Base-by-base conservation (phyloP, 2,797 vertebrate species). In the Melanotaenia nigrans region DNA sequence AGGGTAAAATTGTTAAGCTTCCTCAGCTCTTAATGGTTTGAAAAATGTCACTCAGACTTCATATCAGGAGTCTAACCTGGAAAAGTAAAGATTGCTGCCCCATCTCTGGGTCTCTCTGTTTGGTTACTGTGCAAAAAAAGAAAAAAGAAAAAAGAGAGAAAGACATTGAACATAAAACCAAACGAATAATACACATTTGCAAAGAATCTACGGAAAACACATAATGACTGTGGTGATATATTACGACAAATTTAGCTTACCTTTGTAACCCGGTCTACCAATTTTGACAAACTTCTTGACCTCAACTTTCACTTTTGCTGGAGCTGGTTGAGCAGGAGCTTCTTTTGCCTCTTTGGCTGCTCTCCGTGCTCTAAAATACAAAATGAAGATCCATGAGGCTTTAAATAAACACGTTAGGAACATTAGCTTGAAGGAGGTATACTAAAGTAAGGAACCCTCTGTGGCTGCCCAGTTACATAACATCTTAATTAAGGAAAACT, bases 261-360 rank as follows among this genome's bases (percentile, higher is more conserved):
- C 98, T 96, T 99, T 99, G 85, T 99, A 99, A 75, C 98, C 97
- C 0, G 98, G 97, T 11, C 97, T 95, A 2, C 98, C 97, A 2
- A 99, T 99, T 91, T 99, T 99, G 65, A 99, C 98, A 92, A 99
- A 99, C 76, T 99, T 99, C 89, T 97, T 99, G 70, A 99, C 97
- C 79, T 99, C 97, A 45, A 99, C 98, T 81, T 99, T 99, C 51
- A 99, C 97, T 73, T 99, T 99, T 13, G 99, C 97, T 0, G 98
- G 97, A 0, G 97, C 97, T 0, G 98, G 97, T 80, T 99, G 97
- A 63, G 97, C 97, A 0, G 98, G 97, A 59, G 97, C 96, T 78
- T 99, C 98, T 85, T 99, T 99, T 0, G 97, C 97, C 60, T 99
- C 97, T 88, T 99, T 99, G 58, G 98, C 98, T 0, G 97, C 98